Conservation (phyloP, 1,140 invertebrate species). For the Hyphantria cunea region DNA sequence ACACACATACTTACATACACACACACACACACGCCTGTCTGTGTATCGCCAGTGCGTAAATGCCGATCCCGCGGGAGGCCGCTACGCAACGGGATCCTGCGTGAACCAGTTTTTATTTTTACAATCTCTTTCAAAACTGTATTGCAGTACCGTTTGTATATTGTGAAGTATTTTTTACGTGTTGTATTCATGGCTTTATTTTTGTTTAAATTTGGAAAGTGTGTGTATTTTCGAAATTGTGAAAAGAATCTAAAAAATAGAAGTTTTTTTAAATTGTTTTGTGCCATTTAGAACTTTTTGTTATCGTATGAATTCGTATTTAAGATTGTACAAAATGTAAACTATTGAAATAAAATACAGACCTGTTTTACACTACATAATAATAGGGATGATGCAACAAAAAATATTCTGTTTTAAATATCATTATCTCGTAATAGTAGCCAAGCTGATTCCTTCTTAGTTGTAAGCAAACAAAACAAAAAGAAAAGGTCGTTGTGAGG, state of each 20-base stretch:
- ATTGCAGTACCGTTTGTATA: constrained; percentile 2
- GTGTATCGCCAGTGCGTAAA: constrained; percentile 18
- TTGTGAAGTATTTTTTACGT: neutral
- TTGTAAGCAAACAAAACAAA: too few species aligned
- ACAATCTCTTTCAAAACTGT: constrained; percentile 21
- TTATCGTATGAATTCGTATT: too few species aligned
- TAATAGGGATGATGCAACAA: too few species aligned
- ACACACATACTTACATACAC: too few species aligned
- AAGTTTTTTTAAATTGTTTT: neutral
- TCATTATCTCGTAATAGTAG: too few species aligned
- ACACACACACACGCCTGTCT: constrained; percentile 8
- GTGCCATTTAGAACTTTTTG: neutral
- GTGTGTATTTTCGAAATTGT: neutral
- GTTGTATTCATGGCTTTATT: constrained; percentile 1
- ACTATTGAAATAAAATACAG: too few species aligned
- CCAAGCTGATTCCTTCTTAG: too few species aligned
- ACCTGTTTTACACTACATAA: too few species aligned
- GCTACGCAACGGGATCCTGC: constrained; percentile 48
- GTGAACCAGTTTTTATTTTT: constrained; percentile 34
- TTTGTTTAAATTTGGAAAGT: neutral
- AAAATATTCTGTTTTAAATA: too few species aligned
- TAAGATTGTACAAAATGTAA: too few species aligned
- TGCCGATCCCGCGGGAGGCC: constrained; percentile 22
- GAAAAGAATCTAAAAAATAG: too few species aligned
- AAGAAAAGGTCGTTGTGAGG: too few species aligned